Evolutionary conservation across 2,888 invertebrate species (phyloP).

Genomic region (Sphecodes monilicornis): DNA sequence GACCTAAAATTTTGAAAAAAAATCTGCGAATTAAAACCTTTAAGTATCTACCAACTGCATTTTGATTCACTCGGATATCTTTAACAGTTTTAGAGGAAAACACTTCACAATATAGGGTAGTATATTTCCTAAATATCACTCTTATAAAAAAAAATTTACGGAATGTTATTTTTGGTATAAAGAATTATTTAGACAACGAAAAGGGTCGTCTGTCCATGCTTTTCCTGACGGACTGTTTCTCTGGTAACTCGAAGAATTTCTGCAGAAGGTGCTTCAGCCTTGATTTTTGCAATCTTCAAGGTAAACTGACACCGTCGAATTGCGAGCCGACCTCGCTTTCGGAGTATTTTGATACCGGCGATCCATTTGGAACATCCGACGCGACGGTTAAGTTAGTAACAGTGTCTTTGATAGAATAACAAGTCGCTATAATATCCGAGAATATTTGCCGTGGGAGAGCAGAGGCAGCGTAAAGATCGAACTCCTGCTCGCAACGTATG

Average conservation of each 20-base stretch:
- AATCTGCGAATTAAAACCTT: no score
- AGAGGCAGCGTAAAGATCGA: background rate
- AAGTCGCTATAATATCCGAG: background rate
- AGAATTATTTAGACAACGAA: background rate
- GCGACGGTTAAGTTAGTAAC: constrained; percentile 8
- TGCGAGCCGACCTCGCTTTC: background rate
- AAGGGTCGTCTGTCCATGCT: background rate
- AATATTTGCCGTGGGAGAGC: constrained; percentile 1
- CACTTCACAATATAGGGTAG: background rate
- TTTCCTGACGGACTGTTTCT: no score
- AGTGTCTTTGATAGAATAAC: background rate
- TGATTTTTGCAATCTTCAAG: background rate
- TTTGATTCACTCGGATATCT: no score
- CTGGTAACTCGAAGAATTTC: background rate
- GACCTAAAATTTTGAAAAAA: background rate
- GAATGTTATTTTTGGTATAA: background rate
- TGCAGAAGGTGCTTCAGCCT: background rate
- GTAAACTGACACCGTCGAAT: background rate
- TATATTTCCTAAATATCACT: background rate
- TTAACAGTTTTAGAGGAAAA: background rate
- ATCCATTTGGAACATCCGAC: background rate
- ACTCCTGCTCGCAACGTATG: constrained; percentile 5
- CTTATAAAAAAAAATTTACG: no score
- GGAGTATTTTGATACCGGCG: background rate
- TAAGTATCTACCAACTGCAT: no score